These are phyloP conservation scores for Felis catus DNA, from an alignment of 2,113 vertebrate genomes.

Conservation along the genomic window F.catus_Fca126_mat1.0 CM031421.1:18753001-18753500, in stretches of 20 bases:
- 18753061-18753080: conserved; percentile 81
- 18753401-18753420: not conserved
- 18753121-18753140: not conserved
- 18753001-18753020: conserved; percentile 34
- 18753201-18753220: not conserved
- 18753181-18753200: not conserved
- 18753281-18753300: not conserved
- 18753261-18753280: not conserved
- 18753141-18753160: not conserved
- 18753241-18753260: not conserved
- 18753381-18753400: not conserved
- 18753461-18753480: not conserved
- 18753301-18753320: not conserved
- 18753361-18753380: not conserved
- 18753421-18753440: not conserved
- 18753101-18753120: conserved; percentile 31
- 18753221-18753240: not conserved
- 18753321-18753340: not conserved
- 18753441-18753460: too few species aligned
- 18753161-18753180: not conserved
- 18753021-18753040: conserved; percentile 56
- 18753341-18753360: not conserved
- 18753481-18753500: accelerated
- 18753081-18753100: conserved; percentile 61
- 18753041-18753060: conserved; percentile 80